Base-by-base conservation (phyloP, 2,888 invertebrate species). In the Ormyrus rosae region DNA sequence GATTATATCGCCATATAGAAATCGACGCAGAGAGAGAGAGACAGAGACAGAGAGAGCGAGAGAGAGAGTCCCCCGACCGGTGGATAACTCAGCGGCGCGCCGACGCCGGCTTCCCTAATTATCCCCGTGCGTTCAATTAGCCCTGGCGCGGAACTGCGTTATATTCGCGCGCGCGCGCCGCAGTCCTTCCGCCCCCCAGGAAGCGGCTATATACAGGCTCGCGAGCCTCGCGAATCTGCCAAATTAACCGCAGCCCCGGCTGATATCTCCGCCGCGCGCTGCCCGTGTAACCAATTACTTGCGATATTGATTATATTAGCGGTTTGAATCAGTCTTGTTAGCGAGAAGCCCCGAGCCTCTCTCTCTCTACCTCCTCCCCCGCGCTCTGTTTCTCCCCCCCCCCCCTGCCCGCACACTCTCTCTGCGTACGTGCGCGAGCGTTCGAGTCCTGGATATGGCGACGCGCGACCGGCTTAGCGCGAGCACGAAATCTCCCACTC, bases 241-340 rank as follows among this genome's bases (percentile, higher is more conserved):
- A 68, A 75, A 75, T 75, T 75, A 75, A 75, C 75, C 75, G 34
- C 67, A 75, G 58, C 60, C 13, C 51, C 60, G 56, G 51, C 34
- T 68, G 75, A 75, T 67, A 75, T 75, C 60, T 51, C 67, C 56
- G 13, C 13, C 60, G 11, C 58, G 9, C 46, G 7, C 55, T 53
- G 3, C 19, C 45, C 11, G 34, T n/a, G 8, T 60, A 53, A 56
- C 64, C 67, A 75, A 75, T 75, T 68, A 75, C 75, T 75, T 68
- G 68, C 45, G 77, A 81, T 81, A 81, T 81, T 78, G 78, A 81
- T 78, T 81, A 78, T 78, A 73, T 78, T 81, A 81, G 69, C 63
- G 81, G 81, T 78, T 34, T 73, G 51, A 72, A 73, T 69, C 73
- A 69, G 78, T 78, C 74, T 81, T 74, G 73, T 78, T 81, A 74